Percentiles rank a stretch among this genome's conserved stretches.
Conservation (phyloP, 2,113 vertebrate genomes). For the Pterocles orientalis region DNA sequence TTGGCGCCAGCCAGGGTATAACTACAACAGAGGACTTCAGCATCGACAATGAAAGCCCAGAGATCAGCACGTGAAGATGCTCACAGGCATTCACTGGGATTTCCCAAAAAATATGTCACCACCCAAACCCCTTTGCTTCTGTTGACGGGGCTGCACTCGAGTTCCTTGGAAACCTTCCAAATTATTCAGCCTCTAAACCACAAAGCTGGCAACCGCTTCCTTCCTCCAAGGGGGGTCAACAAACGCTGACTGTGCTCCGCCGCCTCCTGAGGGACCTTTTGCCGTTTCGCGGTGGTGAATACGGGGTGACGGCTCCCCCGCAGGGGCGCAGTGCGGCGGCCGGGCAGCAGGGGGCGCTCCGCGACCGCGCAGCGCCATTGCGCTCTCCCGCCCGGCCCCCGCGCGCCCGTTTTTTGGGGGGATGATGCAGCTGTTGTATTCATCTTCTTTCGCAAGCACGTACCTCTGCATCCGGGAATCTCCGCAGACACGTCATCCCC, state of each 20-base stretch:
- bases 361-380: background rate
- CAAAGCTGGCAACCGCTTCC: no score
- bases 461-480: rapidly evolving
- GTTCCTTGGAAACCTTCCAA: background rate
- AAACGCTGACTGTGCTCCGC: background rate
- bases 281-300: no score
- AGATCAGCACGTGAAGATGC: background rate
- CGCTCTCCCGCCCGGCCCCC: no score
- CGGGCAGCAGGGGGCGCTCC: background rate
- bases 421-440: rapidly evolving
- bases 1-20: no score
- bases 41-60: background rate
- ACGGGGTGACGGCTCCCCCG: no score
- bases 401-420: no score
- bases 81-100: background rate
- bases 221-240: background rate
- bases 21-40: background rate
- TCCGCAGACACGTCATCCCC: rapidly evolving
- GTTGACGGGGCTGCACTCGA: background rate
- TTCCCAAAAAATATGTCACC: background rate
- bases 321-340: background rate
- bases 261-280: no score
- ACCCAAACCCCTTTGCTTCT: background rate
- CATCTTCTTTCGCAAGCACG: rapidly evolving
- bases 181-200: background rate